Percentiles rank a stretch among this genome's conserved stretches.
phyloP scores from a whole-genome alignment of 2,888 invertebrate species.

The Emmelina monodactyla region DNA sequence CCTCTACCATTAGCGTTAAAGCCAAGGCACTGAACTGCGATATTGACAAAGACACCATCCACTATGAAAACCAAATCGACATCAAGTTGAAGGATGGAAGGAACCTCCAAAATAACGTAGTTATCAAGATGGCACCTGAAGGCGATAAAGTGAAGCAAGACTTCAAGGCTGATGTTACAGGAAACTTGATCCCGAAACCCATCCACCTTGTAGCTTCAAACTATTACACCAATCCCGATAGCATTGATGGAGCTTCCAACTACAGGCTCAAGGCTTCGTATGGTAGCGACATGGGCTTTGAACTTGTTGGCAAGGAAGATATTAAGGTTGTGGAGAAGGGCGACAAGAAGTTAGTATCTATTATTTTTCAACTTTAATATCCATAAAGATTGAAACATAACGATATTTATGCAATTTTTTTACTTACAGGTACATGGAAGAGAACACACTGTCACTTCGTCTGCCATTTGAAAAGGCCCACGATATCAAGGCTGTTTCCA shows the following conservation, averaged over 20 bases:
- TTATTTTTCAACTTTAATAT: background rate
- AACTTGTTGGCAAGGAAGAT: slow-evolving; percentile 44
- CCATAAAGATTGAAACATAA: background rate
- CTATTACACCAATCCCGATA: slow-evolving; percentile 22
- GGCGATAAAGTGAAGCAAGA: slow-evolving; percentile 34
- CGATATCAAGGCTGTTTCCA: slow-evolving; percentile 55
- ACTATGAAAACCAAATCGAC: slow-evolving; percentile 39
- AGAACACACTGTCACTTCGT: slow-evolving; percentile 48
- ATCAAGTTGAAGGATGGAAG: slow-evolving; percentile 41
- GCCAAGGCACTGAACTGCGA: slow-evolving; percentile 35
- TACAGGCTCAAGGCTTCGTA: slow-evolving; percentile 49
- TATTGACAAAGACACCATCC: slow-evolving; percentile 28
- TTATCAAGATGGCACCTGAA: slow-evolving; percentile 31
- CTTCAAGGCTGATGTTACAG: slow-evolving; percentile 41
- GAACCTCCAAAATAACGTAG: slow-evolving; percentile 31
- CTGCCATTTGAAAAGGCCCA: slow-evolving; percentile 67
- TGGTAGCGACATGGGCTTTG: slow-evolving; percentile 42
- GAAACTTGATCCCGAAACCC: slow-evolving; percentile 38
- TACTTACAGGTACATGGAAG: slow-evolving; percentile 55
- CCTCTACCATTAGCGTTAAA: slow-evolving; percentile 38
- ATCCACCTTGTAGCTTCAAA: slow-evolving; percentile 25
- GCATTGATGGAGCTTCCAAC: slow-evolving; percentile 31
- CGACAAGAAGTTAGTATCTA: slow-evolving; percentile 40
- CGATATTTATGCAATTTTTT: background rate
- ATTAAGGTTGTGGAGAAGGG: slow-evolving; percentile 29